Evolutionary conservation across 2,888 invertebrate genomes (phyloP).

Genomic region (Aspidiotus rigidus): DNA sequence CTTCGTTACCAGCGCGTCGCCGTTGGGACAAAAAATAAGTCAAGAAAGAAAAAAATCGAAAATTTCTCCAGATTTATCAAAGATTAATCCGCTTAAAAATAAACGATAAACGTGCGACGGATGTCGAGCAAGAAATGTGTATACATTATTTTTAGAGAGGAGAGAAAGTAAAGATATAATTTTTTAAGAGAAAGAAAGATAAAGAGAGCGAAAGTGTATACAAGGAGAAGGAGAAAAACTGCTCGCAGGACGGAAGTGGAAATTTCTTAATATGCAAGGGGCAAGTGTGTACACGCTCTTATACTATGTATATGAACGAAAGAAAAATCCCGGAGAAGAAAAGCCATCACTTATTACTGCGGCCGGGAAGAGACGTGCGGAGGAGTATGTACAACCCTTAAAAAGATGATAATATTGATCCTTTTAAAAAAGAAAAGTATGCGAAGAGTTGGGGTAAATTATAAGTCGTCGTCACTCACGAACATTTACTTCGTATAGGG

Average conservation of each 20-base stretch:
- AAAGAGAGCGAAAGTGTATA: slow-evolving; percentile 12
- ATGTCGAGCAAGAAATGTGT: background rate
- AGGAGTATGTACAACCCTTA: slow-evolving; percentile 36
- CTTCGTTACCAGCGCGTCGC: too few relatives aligned
- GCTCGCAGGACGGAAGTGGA: slow-evolving; percentile 2
- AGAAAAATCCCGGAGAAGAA: slow-evolving; percentile 33
- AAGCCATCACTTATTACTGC: slow-evolving; percentile 32
- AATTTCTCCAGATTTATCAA: slow-evolving; percentile 28
- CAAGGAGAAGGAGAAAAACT: background rate
- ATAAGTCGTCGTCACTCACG: slow-evolving; percentile 33
- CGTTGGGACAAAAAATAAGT: background rate
- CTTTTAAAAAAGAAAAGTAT: slow-evolving; percentile 38
- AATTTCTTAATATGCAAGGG: slow-evolving; percentile 32
- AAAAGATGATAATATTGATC: slow-evolving; percentile 38
- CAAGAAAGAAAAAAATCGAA: slow-evolving; percentile 5
- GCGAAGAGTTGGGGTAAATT: slow-evolving; percentile 35
- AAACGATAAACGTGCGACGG: slow-evolving; percentile 9
- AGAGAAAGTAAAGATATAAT: slow-evolving; percentile 11
- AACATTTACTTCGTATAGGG: slow-evolving; percentile 32
- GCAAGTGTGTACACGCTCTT: slow-evolving; percentile 28
- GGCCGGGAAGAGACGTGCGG: slow-evolving; percentile 16
- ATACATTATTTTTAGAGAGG: background rate
- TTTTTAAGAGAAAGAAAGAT: slow-evolving; percentile 20
- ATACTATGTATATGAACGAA: slow-evolving; percentile 20
- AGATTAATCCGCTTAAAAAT: slow-evolving; percentile 33